Conservation (phyloP, 2,888 invertebrate genomes). For the Omphaloscelis lunosa region DNA sequence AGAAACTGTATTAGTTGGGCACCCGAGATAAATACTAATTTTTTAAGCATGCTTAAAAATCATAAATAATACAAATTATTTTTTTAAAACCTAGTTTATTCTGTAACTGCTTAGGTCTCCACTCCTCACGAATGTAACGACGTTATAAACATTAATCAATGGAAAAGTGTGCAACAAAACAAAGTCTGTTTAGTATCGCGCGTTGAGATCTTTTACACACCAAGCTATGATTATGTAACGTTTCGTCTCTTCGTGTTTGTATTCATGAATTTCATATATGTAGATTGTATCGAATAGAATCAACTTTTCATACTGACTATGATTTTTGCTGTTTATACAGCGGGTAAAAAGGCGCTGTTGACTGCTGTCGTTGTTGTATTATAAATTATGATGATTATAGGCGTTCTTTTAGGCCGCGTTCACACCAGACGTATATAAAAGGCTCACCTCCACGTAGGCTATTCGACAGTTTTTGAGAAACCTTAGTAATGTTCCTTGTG, state of each 20-base stretch:
- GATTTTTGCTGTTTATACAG: neutral
- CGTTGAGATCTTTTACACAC: conserved; percentile 73
- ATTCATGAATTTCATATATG: neutral
- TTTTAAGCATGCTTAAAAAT: neutral
- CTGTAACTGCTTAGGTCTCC: neutral
- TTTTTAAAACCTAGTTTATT: neutral
- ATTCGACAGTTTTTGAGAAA: neutral
- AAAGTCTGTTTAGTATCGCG: conserved; percentile 43
- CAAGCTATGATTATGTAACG: conserved; percentile 37
- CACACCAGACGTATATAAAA: neutral
- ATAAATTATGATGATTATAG: neutral
- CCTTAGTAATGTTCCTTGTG: neutral
- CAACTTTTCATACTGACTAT: neutral
- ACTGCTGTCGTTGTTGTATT: too few species aligned
- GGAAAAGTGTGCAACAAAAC: conserved; percentile 26
- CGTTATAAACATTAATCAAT: conserved; percentile 8
- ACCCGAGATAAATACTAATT: neutral
- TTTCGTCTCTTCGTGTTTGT: conserved; percentile 30
- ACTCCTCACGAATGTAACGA: neutral
- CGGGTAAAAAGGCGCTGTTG: neutral
- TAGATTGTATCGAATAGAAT: neutral
- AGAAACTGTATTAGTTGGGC: neutral
- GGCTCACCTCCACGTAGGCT: neutral
- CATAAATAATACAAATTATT: neutral
- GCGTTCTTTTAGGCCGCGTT: neutral